Evolutionary conservation across 2,888 invertebrate genomes (phyloP).

Genomic region (Autographa gamma): DNA sequence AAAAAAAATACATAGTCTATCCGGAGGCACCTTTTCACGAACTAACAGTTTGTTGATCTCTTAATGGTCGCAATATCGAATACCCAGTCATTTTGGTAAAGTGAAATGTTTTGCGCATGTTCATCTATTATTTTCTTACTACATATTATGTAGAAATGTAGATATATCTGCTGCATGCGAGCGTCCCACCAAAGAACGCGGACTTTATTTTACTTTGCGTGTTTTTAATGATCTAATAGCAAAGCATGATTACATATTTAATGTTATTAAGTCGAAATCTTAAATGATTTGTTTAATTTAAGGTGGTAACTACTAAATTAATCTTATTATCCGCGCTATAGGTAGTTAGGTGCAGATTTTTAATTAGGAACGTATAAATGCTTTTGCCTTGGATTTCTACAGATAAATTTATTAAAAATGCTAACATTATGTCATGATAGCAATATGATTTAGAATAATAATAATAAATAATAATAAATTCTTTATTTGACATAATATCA

Average conservation of each 20-base stretch:
- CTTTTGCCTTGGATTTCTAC: background rate
- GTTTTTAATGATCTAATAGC: constrained; percentile 21
- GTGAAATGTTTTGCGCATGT: constrained; percentile 65
- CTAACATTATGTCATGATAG: background rate
- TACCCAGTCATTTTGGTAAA: constrained; percentile 67
- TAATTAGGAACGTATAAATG: too few species aligned
- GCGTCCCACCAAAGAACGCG: constrained; percentile 35
- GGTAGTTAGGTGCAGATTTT: background rate
- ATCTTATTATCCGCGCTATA: background rate
- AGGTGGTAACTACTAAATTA: background rate
- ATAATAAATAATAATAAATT: too few species aligned
- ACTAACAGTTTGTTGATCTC: too few species aligned
- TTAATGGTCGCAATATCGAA: constrained; percentile 58
- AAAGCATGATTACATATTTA: background rate
- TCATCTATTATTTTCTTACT: background rate
- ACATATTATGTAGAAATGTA: background rate
- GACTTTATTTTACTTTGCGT: constrained; percentile 37
- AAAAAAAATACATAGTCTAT: too few species aligned
- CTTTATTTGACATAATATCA: too few species aligned
- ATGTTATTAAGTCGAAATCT: background rate
- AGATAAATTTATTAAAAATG: background rate
- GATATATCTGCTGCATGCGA: constrained; percentile 12
- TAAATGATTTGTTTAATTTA: background rate
- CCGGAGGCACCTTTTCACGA: too few species aligned
- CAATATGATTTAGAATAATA: constrained; percentile 8